These are phyloP conservation scores for Drosophila colorata DNA, from an alignment of 2,888 invertebrate species.

Conservation along the genomic window DNA sequence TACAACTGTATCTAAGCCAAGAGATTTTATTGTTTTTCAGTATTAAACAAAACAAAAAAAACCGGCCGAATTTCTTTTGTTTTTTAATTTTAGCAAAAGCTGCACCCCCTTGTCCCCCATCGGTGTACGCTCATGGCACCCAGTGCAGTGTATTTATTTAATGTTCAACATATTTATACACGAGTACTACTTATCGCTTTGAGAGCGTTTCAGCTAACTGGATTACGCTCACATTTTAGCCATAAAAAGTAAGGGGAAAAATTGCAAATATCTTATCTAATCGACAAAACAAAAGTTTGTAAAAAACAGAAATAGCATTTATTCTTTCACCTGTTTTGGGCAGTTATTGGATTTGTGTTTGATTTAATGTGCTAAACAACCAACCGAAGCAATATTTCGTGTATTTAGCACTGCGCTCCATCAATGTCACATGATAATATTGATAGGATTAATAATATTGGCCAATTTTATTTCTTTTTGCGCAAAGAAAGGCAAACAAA, in stretches of 20 bases:
- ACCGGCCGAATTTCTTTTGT: no score
- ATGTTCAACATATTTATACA: background rate
- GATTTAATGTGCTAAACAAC: slow-evolving; percentile 20
- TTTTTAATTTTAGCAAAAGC: no score
- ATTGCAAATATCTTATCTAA: slow-evolving; percentile 32
- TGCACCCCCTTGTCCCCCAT: no score
- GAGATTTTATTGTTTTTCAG: no score
- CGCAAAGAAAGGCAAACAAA: background rate
- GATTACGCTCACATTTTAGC: background rate
- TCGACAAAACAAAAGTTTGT: slow-evolving; percentile 6
- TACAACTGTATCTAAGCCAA: background rate
- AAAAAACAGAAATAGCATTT: slow-evolving; percentile 1
- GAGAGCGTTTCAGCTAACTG: background rate
- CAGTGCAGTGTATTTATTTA: background rate
- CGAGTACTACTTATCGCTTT: background rate
- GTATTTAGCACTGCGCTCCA: slow-evolving; percentile 26
- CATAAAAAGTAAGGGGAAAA: no score
- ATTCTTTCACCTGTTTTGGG: slow-evolving; percentile 7
- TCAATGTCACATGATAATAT: slow-evolving; percentile 52
- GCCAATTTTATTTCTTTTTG: background rate
- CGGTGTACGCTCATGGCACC: no score
- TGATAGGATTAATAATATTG: background rate
- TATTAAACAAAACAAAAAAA: no score
- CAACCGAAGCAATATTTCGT: slow-evolving; percentile 1
- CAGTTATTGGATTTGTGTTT: slow-evolving; percentile 22